Base-by-base conservation (phyloP, 2,888 invertebrate genomes). In the Leucophenga maculata region DNA sequence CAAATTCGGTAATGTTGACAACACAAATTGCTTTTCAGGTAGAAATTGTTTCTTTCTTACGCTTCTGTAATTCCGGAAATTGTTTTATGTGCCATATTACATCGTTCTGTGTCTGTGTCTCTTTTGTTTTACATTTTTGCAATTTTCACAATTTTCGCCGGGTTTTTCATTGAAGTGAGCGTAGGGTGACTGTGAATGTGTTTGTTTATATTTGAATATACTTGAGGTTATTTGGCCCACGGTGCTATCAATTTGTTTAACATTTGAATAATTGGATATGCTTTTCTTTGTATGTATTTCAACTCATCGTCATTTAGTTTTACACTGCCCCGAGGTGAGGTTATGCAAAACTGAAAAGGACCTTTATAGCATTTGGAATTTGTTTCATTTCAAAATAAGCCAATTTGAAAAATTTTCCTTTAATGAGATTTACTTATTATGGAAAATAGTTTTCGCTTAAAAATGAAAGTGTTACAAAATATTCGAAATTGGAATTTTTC, bases 331-430 rank as follows among this genome's bases (percentile, higher is more conserved):
- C 22, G 26, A 55, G 55, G 55, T 26, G 55, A 26, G 55, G 11
- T 55, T 55, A 55, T 22, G 55, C 39, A 39, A 39, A 39, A 39
- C 39, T 39, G 8, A 39, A 39, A 26, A 26, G 26, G 26, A 26
- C 26, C 4, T 26, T 4, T 26, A 26, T 26, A 26, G 26, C 26
- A 26, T 26, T 26, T 26, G 26, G 26, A 26, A 3, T 26, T 26
- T 26, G 26, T 26, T 26, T 26, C 26, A 26, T 26, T 26, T 26
- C 26, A 65, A 66, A 54, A 18, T 26, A 46, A 60, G 72, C 70
- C 69, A 75, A 75, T 77, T 75, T 70, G 77, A 72, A 32, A 75
- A 71, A 26, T 26, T 26, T 26, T 26, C 4, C 26, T 3, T 26
- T 3, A 26, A 26, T 26, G 26, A 2, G 26, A 26, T 26, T 26